Conservation (phyloP, 2,888 invertebrate species). For the Andrena chrysosceles region DNA sequence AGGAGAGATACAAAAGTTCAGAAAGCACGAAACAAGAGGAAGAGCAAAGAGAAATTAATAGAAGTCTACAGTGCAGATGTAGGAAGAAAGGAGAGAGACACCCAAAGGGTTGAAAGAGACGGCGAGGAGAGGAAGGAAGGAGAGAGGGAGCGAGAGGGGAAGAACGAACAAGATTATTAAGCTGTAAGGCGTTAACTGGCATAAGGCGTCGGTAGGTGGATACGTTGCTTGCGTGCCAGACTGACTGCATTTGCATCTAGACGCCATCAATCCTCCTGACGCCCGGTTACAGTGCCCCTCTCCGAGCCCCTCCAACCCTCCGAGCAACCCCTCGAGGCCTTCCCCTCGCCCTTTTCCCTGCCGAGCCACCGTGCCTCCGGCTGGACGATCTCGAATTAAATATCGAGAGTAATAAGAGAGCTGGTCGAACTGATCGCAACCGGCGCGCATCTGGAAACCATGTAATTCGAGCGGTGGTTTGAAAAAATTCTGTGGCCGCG, state of each 20-base stretch:
- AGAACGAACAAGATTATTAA: slow-evolving; percentile 83
- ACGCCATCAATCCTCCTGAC: slow-evolving; percentile 85
- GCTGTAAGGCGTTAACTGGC: slow-evolving; percentile 85
- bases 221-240: slow-evolving; percentile 83
- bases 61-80: slow-evolving; percentile 6
- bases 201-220: slow-evolving; percentile 84
- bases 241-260: slow-evolving; percentile 85
- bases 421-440: slow-evolving; percentile 7
- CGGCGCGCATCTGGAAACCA: background rate
- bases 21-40: too few species aligned
- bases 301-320: slow-evolving; percentile 49
- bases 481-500: background rate
- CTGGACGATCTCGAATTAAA: slow-evolving; percentile 80
- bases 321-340: slow-evolving; percentile 46
- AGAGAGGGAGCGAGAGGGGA: slow-evolving; percentile 49
- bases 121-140: slow-evolving; percentile 38
- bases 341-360: slow-evolving; percentile 53
- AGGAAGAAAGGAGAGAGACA: slow-evolving; percentile 58
- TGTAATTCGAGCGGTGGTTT: background rate
- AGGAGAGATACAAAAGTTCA: too few species aligned
- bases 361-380: slow-evolving; percentile 32
- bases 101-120: slow-evolving; percentile 28
- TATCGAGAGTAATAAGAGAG: slow-evolving; percentile 78
- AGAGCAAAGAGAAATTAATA: background rate
- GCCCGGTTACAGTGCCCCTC: slow-evolving; percentile 79